Conservation (phyloP, 2,888 invertebrate species). For the Archaeoteleia sp. region DNA sequence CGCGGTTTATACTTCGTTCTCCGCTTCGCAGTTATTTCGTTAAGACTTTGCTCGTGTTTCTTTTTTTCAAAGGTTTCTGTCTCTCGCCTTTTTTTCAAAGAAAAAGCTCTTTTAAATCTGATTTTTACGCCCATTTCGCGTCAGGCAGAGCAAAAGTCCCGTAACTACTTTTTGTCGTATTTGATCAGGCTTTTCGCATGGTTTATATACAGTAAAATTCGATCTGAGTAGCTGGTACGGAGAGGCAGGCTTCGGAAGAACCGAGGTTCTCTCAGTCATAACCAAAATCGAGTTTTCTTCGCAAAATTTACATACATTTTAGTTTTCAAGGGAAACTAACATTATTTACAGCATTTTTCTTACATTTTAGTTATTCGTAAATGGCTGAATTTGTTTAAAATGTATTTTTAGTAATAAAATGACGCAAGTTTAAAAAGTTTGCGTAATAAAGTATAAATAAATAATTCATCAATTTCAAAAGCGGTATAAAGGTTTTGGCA, state of each 20-base stretch:
- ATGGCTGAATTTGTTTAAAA: no score
- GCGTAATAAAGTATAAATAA: no score
- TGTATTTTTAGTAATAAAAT: no score
- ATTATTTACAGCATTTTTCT: no score
- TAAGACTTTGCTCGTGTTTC: constrained; percentile 26
- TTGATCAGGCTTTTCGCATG: constrained; percentile 42
- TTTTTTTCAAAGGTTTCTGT: neutral
- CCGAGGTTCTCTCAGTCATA: neutral
- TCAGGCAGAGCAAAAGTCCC: constrained; percentile 41
- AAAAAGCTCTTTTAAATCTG: constrained; percentile 40
- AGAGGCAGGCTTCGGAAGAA: neutral
- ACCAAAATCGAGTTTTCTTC: no score
- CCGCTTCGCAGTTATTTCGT: constrained; percentile 39
- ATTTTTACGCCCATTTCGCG: constrained; percentile 43
- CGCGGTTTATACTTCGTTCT: constrained; percentile 23
- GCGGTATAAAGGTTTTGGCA: no score
- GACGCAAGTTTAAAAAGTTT: no score
- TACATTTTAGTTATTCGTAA: no score
- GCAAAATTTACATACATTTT: no score
- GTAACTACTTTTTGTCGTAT: constrained; percentile 42
- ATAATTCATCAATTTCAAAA: no score
- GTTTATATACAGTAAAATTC: constrained; percentile 45
- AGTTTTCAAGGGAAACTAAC: no score
- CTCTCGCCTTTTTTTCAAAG: constrained; percentile 9
- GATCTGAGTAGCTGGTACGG: constrained; percentile 33